A percentile compares a stretch with the other conserved stretches of the same genome.
phyloP scores from a whole-genome alignment of 2,113 vertebrate species.

The Hemicordylus capensis region DNA sequence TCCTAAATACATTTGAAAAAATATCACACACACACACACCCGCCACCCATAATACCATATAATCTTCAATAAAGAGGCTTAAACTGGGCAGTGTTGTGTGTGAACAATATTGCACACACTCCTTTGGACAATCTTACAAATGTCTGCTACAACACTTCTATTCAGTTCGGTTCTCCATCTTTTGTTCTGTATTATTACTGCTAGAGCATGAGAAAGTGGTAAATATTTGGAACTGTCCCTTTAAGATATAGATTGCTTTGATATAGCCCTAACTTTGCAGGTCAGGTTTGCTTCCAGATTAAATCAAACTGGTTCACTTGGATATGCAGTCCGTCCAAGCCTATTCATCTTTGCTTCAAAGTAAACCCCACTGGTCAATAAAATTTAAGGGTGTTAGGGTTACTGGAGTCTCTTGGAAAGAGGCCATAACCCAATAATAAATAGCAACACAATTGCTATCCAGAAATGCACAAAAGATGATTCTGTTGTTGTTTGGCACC shows the following conservation, averaged over 20 bases:
- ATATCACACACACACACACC: constrained; percentile 1
- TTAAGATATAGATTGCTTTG: no score
- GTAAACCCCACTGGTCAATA: neutral
- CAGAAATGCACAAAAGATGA: neutral
- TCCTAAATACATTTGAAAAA: neutral
- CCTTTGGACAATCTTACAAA: neutral
- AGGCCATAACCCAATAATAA: neutral
- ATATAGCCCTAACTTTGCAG: no score
- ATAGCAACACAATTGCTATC: neutral
- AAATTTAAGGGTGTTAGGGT: neutral
- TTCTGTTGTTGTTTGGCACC: neutral
- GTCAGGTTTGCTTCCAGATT: neutral
- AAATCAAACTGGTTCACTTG: neutral
- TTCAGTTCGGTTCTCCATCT: constrained; percentile 3
- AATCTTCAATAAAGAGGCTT: neutral
- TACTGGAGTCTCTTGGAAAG: neutral
- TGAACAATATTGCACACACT: neutral
- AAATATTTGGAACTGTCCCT: neutral
- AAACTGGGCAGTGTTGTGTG: no score
- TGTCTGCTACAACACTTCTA: no score
- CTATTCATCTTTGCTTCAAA: neutral
- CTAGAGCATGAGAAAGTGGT: neutral
- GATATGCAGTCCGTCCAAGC: no score
- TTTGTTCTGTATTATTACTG: neutral
- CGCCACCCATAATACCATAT: no score